Conservation (phyloP, 2,113 vertebrate genomes). For the Catharus bicknelli region DNA sequence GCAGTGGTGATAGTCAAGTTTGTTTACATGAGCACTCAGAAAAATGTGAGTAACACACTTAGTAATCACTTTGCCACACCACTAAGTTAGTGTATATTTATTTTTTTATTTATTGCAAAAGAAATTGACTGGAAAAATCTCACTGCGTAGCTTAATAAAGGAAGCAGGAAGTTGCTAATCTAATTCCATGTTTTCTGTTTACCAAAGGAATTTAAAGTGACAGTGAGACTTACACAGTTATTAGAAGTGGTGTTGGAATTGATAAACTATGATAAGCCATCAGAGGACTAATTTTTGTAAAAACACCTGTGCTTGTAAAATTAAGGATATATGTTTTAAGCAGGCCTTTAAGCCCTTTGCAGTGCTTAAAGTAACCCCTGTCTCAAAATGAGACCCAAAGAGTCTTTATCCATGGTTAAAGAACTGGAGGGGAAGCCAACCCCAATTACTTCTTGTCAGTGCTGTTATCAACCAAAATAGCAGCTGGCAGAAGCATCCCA, state of each 20-base stretch:
- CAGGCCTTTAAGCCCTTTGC: neutral
- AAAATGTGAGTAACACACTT: neutral
- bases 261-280: neutral
- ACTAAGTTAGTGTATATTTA: neutral
- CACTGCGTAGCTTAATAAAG: neutral
- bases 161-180: neutral
- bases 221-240: neutral
- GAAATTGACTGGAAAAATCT: constrained; percentile 32
- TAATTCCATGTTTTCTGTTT: constrained; percentile 24
- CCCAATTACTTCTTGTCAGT: neutral
- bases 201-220: constrained; percentile 25
- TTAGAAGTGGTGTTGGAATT: neutral
- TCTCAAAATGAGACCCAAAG: neutral
- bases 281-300: neutral
- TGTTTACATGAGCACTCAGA: neutral
- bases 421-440: neutral
- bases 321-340: neutral
- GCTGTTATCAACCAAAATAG: neutral
- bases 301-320: neutral
- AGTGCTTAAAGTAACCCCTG: neutral
- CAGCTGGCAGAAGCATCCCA: neutral
- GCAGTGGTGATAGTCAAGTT: neutral
- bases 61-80: neutral
- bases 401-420: neutral
- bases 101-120: neutral